A percentile compares a stretch with the other conserved stretches of the same genome.
Evolutionary conservation across 2,797 vertebrate genomes (phyloP).

Genomic region (Coluber constrictor): DNA sequence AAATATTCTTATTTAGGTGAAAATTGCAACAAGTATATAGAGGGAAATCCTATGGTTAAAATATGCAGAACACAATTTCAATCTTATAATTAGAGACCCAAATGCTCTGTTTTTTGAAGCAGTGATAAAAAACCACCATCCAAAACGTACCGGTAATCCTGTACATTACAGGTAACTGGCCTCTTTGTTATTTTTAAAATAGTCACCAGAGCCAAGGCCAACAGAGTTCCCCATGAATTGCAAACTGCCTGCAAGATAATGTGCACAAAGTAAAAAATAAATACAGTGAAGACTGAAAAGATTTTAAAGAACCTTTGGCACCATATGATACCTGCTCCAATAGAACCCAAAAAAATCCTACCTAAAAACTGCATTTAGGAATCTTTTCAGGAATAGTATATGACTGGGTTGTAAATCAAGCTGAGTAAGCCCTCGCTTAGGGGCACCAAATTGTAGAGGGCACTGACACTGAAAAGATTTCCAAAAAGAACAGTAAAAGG

Average conservation of each 20-base stretch:
- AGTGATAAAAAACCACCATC: neutral
- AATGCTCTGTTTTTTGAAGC: neutral
- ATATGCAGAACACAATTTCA: neutral
- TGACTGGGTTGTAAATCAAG: neutral
- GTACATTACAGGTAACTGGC: neutral
- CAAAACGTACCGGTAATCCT: neutral
- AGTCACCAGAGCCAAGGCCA: neutral
- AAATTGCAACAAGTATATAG: neutral
- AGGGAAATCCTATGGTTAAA: neutral
- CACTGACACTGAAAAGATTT: neutral
- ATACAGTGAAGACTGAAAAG: neutral
- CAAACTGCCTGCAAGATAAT: neutral
- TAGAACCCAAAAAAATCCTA: neutral
- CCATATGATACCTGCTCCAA: neutral
- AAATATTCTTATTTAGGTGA: neutral
- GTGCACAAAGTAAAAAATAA: neutral
- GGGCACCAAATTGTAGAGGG: neutral
- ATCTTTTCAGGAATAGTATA: neutral
- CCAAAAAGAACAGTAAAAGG: neutral
- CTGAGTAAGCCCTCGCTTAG: neutral
- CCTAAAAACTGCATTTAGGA: neutral
- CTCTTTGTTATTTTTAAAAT: neutral
- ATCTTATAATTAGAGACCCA: neutral
- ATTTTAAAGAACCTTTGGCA: neutral
- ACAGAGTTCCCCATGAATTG: neutral